These are phyloP conservation scores for Ornithorhynchus anatinus DNA, from an alignment of 2,113 vertebrate species.

Conservation along the genomic window DNA sequence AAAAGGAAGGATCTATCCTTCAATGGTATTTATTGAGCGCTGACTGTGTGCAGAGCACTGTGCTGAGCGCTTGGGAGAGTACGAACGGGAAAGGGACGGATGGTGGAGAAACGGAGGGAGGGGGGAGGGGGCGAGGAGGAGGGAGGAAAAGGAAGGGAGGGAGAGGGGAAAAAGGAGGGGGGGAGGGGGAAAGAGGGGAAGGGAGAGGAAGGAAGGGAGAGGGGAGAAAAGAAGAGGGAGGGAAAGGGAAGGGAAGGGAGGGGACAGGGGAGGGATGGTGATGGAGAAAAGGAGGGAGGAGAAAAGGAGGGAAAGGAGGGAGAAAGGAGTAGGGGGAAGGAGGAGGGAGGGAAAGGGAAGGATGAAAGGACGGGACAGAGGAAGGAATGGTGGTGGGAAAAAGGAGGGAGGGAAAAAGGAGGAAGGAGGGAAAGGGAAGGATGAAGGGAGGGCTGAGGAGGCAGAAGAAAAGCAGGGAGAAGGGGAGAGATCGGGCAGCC, in stretches of 20 bases:
- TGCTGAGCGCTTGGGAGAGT: too few relatives aligned
- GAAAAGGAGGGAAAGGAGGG: neutral
- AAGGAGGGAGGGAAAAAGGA: neutral
- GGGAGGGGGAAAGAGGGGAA: too few relatives aligned
- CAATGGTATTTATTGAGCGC: too few relatives aligned
- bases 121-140: conserved; percentile 7
- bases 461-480: neutral
- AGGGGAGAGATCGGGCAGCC: too few relatives aligned
- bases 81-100: too few relatives aligned
- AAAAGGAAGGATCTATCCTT: too few relatives aligned
- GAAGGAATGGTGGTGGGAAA: neutral
- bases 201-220: neutral
- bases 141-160: neutral
- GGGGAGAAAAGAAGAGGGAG: neutral
- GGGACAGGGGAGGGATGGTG: neutral
- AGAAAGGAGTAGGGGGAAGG: neutral
- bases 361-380: neutral
- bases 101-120: too few relatives aligned
- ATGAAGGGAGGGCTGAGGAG: neutral
- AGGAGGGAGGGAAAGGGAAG: neutral
- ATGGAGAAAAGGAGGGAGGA: neutral
- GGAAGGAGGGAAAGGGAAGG: neutral
- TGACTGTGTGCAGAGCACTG: too few relatives aligned
- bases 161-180: too few relatives aligned
- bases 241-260: neutral